These are phyloP conservation scores for Mamestra brassicae DNA, from an alignment of 2,888 invertebrate species.

Conservation along the genomic window DNA sequence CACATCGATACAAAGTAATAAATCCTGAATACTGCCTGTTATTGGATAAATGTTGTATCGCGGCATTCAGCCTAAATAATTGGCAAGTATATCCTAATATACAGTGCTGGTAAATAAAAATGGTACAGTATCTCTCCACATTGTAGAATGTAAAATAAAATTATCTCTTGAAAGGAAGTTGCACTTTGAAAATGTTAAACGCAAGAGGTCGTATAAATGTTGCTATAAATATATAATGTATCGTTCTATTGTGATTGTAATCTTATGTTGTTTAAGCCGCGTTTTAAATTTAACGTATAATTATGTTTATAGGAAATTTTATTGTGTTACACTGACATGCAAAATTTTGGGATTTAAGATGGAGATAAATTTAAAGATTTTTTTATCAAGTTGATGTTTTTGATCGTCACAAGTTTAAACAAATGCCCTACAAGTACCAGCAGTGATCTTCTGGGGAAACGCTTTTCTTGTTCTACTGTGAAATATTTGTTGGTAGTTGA, in stretches of 20 bases:
- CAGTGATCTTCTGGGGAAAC: not conserved
- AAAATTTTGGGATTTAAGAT: conserved; percentile 9
- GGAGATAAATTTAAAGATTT: not conserved
- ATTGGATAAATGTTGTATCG: conserved; percentile 5
- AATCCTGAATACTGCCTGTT: not conserved
- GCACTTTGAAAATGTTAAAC: conserved; percentile 30
- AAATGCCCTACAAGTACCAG: not conserved
- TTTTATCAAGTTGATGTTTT: not conserved
- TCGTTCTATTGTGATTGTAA: conserved; percentile 48
- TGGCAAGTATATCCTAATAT: not conserved
- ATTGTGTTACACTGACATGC: conserved; percentile 44
- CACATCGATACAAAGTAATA: conserved; percentile 34
- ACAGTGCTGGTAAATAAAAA: not conserved
- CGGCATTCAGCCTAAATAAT: not conserved
- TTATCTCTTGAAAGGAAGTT: conserved; percentile 13
- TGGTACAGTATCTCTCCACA: not conserved
- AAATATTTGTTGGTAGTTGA: not conserved
- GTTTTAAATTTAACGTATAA: conserved; percentile 25
- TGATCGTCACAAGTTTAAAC: not conserved
- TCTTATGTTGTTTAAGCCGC: conserved; percentile 25
- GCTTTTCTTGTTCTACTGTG: not conserved
- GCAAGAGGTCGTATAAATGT: conserved; percentile 34
- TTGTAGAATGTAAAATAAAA: not conserved
- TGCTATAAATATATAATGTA: conserved; percentile 43
- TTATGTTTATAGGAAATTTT: conserved; percentile 31